phyloP scores from a whole-genome alignment of 2,888 invertebrate genomes.

The Chloroclystis v-ata region DNA sequence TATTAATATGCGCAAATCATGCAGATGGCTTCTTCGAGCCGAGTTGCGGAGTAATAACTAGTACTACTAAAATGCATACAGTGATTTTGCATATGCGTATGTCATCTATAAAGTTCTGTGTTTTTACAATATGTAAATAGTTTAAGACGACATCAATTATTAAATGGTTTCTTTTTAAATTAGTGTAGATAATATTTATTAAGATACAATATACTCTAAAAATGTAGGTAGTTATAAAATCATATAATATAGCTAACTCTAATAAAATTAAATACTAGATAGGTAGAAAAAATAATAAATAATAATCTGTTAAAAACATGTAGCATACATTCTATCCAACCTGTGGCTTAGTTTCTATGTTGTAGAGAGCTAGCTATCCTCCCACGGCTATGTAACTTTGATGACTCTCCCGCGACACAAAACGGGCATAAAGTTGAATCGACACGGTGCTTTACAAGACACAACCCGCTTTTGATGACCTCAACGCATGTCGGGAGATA shows the following conservation, averaged over 20 bases:
- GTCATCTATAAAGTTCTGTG: too few relatives aligned
- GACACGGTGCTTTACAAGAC: slow-evolving; percentile 28
- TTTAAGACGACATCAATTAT: too few relatives aligned
- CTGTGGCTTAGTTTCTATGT: background rate
- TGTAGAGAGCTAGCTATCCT: background rate
- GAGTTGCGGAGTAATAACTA: slow-evolving; percentile 29
- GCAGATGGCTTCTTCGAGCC: slow-evolving; percentile 55
- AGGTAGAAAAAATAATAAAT: too few relatives aligned
- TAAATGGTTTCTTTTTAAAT: too few relatives aligned
- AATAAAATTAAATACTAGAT: too few relatives aligned
- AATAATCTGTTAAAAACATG: too few relatives aligned
- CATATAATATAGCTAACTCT: too few relatives aligned
- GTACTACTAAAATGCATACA: slow-evolving; percentile 5
- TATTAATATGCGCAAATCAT: slow-evolving; percentile 67
- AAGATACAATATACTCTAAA: too few relatives aligned
- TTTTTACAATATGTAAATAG: too few relatives aligned
- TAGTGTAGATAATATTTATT: too few relatives aligned
- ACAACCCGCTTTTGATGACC: slow-evolving; percentile 21
- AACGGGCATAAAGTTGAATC: slow-evolving; percentile 33
- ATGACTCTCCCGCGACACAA: slow-evolving; percentile 43
- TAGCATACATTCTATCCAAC: too few relatives aligned
- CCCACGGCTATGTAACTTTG: slow-evolving; percentile 27
- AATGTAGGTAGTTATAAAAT: too few relatives aligned
- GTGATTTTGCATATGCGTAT: background rate
- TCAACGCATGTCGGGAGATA: slow-evolving; percentile 18